phyloP scores from a whole-genome alignment of 2,113 vertebrate species.

The Alexandromys fortis region DNA sequence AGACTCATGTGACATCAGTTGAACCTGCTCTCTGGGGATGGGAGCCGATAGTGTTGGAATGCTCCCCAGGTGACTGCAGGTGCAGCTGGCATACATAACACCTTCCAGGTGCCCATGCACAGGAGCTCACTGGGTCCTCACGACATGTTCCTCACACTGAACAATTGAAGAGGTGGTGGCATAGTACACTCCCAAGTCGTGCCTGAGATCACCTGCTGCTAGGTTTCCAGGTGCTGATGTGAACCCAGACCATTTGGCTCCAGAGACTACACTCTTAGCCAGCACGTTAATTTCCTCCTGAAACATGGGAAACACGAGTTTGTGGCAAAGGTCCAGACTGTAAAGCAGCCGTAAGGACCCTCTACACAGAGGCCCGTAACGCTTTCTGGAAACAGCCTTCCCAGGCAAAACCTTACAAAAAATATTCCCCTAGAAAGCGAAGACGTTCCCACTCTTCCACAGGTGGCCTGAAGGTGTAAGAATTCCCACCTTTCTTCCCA shows the following conservation, averaged over 20 bases:
- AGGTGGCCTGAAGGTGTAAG: conserved; percentile 1
- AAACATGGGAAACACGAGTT: not conserved
- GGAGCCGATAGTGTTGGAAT: not conserved
- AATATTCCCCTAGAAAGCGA: conserved; percentile 26
- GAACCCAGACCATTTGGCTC: conserved; percentile 18
- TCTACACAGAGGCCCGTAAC: not conserved
- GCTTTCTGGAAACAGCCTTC: conserved; percentile 51
- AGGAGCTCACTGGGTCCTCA: not conserved
- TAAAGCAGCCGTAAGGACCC: not conserved
- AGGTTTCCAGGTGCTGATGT: not conserved
- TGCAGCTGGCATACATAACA: not conserved
- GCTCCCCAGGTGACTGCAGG: not conserved
- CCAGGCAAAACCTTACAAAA: conserved; percentile 36
- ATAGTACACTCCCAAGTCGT: not conserved
- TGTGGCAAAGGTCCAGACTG: not conserved
- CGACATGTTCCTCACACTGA: not conserved
- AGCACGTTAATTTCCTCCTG: conserved; percentile 50
- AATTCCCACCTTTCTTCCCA: conserved; percentile 17
- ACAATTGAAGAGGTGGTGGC: not conserved
- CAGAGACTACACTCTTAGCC: not conserved
- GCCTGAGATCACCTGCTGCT: not conserved
- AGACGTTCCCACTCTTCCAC: conserved; percentile 44
- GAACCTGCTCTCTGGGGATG: not conserved
- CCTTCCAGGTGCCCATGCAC: not conserved
- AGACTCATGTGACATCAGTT: not conserved